These are phyloP conservation scores for Hermaeophaga mercurialis DNA, from an alignment of 2,888 invertebrate species.

Conservation along the genomic window DNA sequence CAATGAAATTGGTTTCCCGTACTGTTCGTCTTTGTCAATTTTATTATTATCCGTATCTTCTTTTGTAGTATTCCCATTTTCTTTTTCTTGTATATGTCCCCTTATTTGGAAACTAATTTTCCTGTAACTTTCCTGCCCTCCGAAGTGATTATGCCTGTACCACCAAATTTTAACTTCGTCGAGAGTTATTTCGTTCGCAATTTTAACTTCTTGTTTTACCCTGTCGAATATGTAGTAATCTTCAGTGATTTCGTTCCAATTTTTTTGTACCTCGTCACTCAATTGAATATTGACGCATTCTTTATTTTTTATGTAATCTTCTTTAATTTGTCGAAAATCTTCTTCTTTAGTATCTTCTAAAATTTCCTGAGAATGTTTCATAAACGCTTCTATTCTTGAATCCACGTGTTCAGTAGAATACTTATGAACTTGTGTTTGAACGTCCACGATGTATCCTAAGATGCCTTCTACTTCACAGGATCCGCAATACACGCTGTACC, in stretches of 20 bases:
- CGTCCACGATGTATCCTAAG: conserved; percentile 77
- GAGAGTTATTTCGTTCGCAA: conserved; percentile 60
- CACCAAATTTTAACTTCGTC: conserved; percentile 62
- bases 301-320: conserved; percentile 76
- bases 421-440: conserved; percentile 77
- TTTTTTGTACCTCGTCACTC: conserved; percentile 74
- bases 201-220: conserved; percentile 68
- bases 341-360: conserved; percentile 64
- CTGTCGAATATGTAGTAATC: conserved; percentile 80
- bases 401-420: conserved; percentile 72
- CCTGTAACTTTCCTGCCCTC: conserved; percentile 55
- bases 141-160: conserved; percentile 60
- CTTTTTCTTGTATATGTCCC: conserved; percentile 13
- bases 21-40: background rate
- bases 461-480: conserved; percentile 70
- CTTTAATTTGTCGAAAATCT: conserved; percentile 67
- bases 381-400: conserved; percentile 73
- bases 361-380: conserved; percentile 66
- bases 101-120: conserved; percentile 65
- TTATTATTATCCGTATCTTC: background rate
- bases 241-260: conserved; percentile 80
- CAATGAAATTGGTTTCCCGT: background rate
- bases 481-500: conserved; percentile 77
- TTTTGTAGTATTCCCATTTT: no score
- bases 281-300: conserved; percentile 77